Base-by-base conservation (phyloP, 2,113 vertebrate genomes). In the Lagopus leucura region DNA sequence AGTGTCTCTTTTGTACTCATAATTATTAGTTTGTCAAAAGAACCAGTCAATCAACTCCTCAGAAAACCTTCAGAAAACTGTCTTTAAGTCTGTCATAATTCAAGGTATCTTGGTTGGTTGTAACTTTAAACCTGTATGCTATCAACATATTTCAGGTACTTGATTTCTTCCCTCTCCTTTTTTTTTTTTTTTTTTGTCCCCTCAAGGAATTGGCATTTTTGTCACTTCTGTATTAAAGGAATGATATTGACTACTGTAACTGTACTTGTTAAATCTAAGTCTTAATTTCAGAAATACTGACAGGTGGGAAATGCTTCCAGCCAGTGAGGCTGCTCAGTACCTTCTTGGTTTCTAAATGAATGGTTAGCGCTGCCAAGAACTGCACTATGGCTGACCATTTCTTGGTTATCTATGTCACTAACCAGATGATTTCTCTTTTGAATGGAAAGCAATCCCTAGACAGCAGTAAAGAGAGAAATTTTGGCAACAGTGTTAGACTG, bases 311-410 rank as follows among this genome's bases (percentile, higher is more conserved):
- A 74, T 34, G 28, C 5, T 50, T 81, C 28, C 10, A 50, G 42
- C 16, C 65, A 75, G 42, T 22, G 63, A 78, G 57, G 30, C 66
- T 85, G 20, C 43, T 85, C 32, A 78, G 81, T 30, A 18, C 25
- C 11, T 47, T 6, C 28, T 78, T 30, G 34, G 30, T 55, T 82
- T 74, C 54, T 47, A n/a, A 89, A 73, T 43, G 34, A 61, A 13
- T 38, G 34, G 11, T 61, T 65, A 10, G 6, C 24, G n/a, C 69
- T 24, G 25, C 7, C 15, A 38, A 63, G 43, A 77, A 30, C 25
- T 0, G 0, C 48, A 34, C 1, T 50, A n/a, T 3, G 0, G 20
- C 80, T 54, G 79, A 9, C 13, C 38, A 10, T 58, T 12, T 42
- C 67, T 48, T 28, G 38, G 42, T 7, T 67, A 48, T 4, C 28